Evolutionary conservation across 2,888 invertebrate species (phyloP).

Genomic region (Nephrotoma guestfalica): DNA sequence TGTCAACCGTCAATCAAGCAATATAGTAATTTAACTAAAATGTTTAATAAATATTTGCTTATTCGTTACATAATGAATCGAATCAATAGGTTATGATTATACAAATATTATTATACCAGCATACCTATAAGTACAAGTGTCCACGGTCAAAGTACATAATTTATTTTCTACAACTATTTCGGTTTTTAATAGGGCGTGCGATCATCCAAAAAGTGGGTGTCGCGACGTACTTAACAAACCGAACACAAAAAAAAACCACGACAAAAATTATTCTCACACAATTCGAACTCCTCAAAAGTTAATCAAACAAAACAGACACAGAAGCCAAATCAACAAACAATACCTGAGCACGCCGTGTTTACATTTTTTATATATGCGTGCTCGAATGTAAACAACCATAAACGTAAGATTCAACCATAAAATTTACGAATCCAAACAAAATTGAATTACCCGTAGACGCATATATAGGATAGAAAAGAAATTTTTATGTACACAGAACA

Average conservation of each 20-base stretch:
- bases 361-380: neutral
- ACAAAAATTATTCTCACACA: neutral
- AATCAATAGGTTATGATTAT: neutral
- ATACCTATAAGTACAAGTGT: neutral
- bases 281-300: neutral
- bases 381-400: neutral
- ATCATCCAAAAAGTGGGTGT: neutral
- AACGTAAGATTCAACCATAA: neutral
- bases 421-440: neutral
- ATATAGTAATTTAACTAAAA: neutral
- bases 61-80: neutral
- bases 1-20: neutral
- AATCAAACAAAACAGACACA: neutral
- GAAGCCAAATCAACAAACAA: neutral
- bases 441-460: neutral
- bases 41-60: neutral
- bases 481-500: neutral
- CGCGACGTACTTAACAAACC: neutral
- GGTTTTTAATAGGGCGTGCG: neutral
- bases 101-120: neutral
- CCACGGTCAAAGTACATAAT: neutral
- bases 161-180: neutral
- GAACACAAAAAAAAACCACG: too few relatives aligned
- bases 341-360: neutral
- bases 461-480: neutral